Base-by-base conservation (phyloP, 2,113 vertebrate genomes). In the Neoarius graeffei region DNA sequence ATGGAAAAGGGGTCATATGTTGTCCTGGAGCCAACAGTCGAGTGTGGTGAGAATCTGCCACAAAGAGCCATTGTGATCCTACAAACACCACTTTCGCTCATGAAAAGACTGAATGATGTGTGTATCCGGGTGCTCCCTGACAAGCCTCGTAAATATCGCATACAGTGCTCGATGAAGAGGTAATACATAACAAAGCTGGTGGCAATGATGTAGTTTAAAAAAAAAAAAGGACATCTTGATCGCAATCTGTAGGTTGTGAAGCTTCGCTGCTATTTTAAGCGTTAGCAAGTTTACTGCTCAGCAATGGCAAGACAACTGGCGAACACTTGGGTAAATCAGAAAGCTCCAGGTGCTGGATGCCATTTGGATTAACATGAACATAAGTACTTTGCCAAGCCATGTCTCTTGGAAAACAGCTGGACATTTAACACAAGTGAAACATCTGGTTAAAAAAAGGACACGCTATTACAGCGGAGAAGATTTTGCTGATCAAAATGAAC, bases 1-100 rank as follows among this genome's bases (percentile, higher is more conserved):
- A 94, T 93, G 92, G 88, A 88, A 89, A 83, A 48, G 74, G 73
- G 90, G 93, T 95, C 93, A 94, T 94, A 93, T 94, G 94, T 89
- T 92, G 64, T 92, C 94, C 93, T 89, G 92, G 74, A 93, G 93
- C 92, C 13, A 91, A 93, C 89, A 88, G 19, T 83, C 91, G 91
- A 90, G 85, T 56, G 89, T 80, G 14, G 89, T 91, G 91, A 88
- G 92, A 87, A 91, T 92, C 88, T 85, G 35, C 69, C 14, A 92
- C 92, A 94, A 95, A 92, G 93, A 89, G 64, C 92, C 90, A 91
- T 95, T 94, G 93, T 94, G 92, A 85, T 77, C 84, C 85, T 10
- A 81, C 42, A 35, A 90, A 89, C 74, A 88, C 20, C 90, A 92
- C 92, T 92, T 90, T 92, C 89, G 35, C 92, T 17, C 81, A 67